phyloP scores from a whole-genome alignment of 2,888 invertebrate genomes.

The Nebria brevicollis region DNA sequence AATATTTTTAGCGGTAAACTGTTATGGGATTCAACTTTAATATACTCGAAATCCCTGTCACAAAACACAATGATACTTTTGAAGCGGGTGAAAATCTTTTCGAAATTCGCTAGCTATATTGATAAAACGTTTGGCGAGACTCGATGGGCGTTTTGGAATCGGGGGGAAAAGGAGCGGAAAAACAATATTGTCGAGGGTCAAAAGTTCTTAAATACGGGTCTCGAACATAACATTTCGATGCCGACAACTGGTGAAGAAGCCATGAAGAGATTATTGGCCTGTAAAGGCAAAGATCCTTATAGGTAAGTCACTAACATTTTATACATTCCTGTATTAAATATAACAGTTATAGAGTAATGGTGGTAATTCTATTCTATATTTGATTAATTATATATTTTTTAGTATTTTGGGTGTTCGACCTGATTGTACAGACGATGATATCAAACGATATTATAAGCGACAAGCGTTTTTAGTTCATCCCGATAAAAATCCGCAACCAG shows the following conservation, averaged over 20 bases:
- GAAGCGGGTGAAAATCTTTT: slow-evolving; percentile 63
- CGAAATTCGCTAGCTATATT: slow-evolving; percentile 65
- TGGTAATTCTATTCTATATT: too few relatives aligned
- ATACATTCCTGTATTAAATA: slow-evolving; percentile 26
- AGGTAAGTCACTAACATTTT: slow-evolving; percentile 66
- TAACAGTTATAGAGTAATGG: too few relatives aligned
- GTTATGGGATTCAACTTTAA: slow-evolving; percentile 58
- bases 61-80: slow-evolving; percentile 65
- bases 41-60: slow-evolving; percentile 65
- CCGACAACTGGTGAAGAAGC: slow-evolving; percentile 94
- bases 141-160: slow-evolving; percentile 67
- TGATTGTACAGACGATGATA: slow-evolving; percentile 91
- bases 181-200: slow-evolving; percentile 35
- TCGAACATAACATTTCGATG: slow-evolving; percentile 79
- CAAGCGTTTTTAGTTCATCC: slow-evolving; percentile 96
- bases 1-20: slow-evolving; percentile 49
- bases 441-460: slow-evolving; percentile 92
- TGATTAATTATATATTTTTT: slow-evolving; percentile 49
- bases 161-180: slow-evolving; percentile 30
- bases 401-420: slow-evolving; percentile 89
- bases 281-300: slow-evolving; percentile 96
- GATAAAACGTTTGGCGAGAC: slow-evolving; percentile 70
- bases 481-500: slow-evolving; percentile 94
- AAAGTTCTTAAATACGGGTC: slow-evolving; percentile 65
- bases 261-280: slow-evolving; percentile 90